These are phyloP conservation scores for Zhuqinia jingwanae DNA, from an alignment of 2,888 invertebrate species.

Conservation along the genomic window DNA sequence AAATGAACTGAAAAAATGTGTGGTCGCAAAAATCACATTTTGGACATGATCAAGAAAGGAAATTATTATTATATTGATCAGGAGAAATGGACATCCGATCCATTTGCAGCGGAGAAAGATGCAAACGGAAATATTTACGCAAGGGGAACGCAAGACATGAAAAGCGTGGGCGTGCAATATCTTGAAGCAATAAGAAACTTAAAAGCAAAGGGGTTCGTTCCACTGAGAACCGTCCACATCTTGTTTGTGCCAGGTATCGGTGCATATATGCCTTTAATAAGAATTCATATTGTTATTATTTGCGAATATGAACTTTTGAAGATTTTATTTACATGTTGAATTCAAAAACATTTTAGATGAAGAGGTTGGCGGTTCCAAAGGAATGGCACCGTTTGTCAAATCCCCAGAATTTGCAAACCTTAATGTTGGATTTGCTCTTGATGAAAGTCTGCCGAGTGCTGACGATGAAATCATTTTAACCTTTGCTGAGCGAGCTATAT, in stretches of 20 bases:
- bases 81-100: conserved; percentile 95
- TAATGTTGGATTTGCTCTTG: conserved; percentile 85
- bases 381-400: conserved; percentile 89
- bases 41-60: not conserved
- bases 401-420: conserved; percentile 88
- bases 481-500: conserved; percentile 91
- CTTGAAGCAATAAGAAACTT: conserved; percentile 81
- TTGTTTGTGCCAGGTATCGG: conserved; percentile 88
- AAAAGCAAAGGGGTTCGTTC: conserved; percentile 81
- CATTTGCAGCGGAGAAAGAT: conserved; percentile 93
- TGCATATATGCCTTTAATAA: no score
- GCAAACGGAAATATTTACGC: conserved; percentile 92
- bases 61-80: conserved; percentile 80
- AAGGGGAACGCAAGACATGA: conserved; percentile 92
- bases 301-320: no score
- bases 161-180: conserved; percentile 52
- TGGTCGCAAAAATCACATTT: not conserved
- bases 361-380: conserved; percentile 91
- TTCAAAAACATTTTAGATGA: conserved; percentile 84
- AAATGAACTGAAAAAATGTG: no score
- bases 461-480: conserved; percentile 92
- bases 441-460: conserved; percentile 87
- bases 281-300: no score
- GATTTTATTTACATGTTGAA: no score
- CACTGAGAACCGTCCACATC: conserved; percentile 86